Evolutionary conservation across 1,140 invertebrate species (phyloP).

Genomic region (Papilio aristodemus): DNA sequence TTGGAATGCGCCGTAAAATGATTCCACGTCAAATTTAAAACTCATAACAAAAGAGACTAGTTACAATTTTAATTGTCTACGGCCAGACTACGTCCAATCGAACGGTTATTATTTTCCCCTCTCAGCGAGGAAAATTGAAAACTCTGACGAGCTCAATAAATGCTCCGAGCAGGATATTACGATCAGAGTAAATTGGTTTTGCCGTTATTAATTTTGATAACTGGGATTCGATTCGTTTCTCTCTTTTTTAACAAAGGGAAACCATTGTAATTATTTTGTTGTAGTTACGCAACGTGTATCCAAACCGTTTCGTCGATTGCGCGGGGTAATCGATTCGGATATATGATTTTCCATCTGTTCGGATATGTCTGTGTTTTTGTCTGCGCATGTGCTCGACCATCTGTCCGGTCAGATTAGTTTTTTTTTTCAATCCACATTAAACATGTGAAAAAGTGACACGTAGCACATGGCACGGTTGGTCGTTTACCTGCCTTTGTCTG

Average conservation of each 20-base stretch:
- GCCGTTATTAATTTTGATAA: conserved; percentile 80
- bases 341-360: conserved; percentile 52
- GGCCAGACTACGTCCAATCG: conserved; percentile 38
- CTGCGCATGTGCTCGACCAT: conserved; percentile 69
- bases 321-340: conserved; percentile 42
- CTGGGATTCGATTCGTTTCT: conserved; percentile 79
- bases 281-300: conserved; percentile 54
- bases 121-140: conserved; percentile 60
- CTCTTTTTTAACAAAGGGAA: conserved; percentile 80
- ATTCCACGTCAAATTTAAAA: neutral
- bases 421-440: conserved; percentile 71
- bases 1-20: conserved; percentile 35
- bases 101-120: conserved; percentile 51
- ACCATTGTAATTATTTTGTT: conserved; percentile 75
- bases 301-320: conserved; percentile 48
- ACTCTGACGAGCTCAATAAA: conserved; percentile 66
- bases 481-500: conserved; percentile 76
- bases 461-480: conserved; percentile 69
- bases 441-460: conserved; percentile 77
- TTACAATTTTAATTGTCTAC: conserved; percentile 24
- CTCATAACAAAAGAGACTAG: neutral
- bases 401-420: conserved; percentile 77
- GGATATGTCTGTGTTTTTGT: conserved; percentile 52
- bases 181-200: conserved; percentile 76
- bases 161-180: conserved; percentile 71